Percentiles rank a stretch among this genome's conserved stretches.
Evolutionary conservation across 2,113 vertebrate genomes (phyloP).

Genomic region (Datnioides undecimradiatus): DNA sequence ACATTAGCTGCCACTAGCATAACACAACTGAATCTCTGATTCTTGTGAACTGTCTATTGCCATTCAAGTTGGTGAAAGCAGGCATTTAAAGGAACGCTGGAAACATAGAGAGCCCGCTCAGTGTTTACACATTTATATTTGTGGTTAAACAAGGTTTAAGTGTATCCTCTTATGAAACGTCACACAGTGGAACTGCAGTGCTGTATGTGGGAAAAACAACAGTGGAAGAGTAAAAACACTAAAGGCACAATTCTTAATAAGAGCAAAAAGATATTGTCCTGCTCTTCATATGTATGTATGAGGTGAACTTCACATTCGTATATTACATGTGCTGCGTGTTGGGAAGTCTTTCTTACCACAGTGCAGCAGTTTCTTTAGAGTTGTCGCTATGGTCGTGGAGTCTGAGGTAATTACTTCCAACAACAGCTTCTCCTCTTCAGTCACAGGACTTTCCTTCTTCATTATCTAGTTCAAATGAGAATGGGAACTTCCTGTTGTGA

Average conservation of each 20-base stretch:
- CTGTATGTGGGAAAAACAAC: neutral
- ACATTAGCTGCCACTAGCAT: no score
- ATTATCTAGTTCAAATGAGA: constrained; percentile 63
- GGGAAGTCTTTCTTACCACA: constrained; percentile 63
- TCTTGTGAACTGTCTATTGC: no score
- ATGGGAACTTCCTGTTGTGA: neutral
- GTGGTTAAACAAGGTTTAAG: no score
- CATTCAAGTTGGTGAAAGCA: no score
- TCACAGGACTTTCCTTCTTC: constrained; percentile 57
- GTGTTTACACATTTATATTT: no score
- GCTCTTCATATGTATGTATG: no score
- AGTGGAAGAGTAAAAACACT: neutral
- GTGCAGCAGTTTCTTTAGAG: constrained; percentile 74
- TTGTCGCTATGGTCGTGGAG: constrained; percentile 27
- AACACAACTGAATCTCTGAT: no score
- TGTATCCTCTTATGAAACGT: no score
- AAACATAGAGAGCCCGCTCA: no score
- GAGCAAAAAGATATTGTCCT: neutral
- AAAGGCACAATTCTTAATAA: no score
- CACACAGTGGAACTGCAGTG: neutral
- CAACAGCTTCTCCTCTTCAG: constrained; percentile 73
- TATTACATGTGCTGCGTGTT: neutral
- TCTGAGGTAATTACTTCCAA: constrained; percentile 63
- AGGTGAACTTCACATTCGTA: neutral
- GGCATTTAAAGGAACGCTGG: no score